Evolutionary conservation across 1,140 invertebrate species (phyloP), one percentile per base, ranked within the genome.

Genomic region (Caenorhabditis briggsae): DNA sequence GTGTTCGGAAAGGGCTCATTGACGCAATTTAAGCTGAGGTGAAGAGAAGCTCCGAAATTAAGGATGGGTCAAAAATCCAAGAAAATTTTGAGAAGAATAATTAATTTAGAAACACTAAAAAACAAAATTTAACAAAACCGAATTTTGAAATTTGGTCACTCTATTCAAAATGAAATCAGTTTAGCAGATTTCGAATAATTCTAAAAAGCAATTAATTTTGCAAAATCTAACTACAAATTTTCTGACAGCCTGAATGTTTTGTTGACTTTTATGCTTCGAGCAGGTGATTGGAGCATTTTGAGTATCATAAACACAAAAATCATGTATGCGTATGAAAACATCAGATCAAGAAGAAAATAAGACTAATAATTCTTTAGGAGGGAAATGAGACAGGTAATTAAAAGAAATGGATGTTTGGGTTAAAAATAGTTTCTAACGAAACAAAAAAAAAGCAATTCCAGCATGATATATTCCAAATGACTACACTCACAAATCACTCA

Each of bases 401-500:
- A 64, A 11, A 33, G 46, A 1, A 9, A 70, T 70, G 9, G 46
- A n/a, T 5, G 12, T 43, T 12, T 50, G 9, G 0, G 8, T 41
- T 65, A 43, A 46, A 70, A 70, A 70, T 70, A 70, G 64, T 9
- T 43, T 64, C 8, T 14, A 12, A 33, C 9, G 59, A 61, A n/a
- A 46, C 18, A 5, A 12, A n/a, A 14, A 70, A 11, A 23, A 65
- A 12, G n/a, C 43, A 78, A 78, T 78, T 33, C 70, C 50, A 78
- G 70, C 43, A 78, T 78, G 53, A 33, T 33, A 33, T 33, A 33
- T 33, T 33, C 33, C 8, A 48, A 46, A 43, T n/a, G 53, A 50
- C 41, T 78, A 78, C 70, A 78, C 70, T 50, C 70, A 78, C 70
- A 78, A 78, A 78, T 78, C 70, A 78, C 46, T 78, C 70, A 78